Percentiles rank a stretch among this genome's conserved stretches.
phyloP scores from a whole-genome alignment of 2,797 vertebrate species.

The Tapirus indicus region DNA sequence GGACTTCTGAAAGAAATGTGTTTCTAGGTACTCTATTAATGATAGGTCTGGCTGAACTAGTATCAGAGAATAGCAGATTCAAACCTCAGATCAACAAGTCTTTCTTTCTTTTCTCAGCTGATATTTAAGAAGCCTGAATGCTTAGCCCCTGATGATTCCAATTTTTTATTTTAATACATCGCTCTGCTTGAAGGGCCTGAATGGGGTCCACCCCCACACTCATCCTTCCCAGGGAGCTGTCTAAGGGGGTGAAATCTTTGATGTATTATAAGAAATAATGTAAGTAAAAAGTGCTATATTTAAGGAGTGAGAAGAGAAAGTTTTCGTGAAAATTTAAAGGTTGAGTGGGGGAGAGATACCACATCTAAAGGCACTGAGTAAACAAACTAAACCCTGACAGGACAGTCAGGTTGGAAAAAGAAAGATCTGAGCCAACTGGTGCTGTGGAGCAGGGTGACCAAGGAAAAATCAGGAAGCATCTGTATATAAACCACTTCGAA shows the following conservation, averaged over 20 bases:
- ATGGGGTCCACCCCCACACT: background rate
- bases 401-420: background rate
- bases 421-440: background rate
- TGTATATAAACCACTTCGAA: background rate
- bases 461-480: background rate
- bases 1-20: background rate
- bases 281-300: background rate
- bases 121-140: background rate
- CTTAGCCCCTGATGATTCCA: background rate
- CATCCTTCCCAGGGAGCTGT: background rate
- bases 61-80: background rate
- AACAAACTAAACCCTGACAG: background rate
- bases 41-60: background rate
- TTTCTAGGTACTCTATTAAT: background rate
- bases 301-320: background rate
- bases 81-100: background rate
- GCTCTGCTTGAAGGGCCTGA: background rate
- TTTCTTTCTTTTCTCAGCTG: background rate
- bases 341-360: background rate
- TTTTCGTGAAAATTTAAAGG: constrained; percentile 14
- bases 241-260: background rate
- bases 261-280: background rate
- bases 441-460: background rate
- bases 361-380: background rate
- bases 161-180: background rate